These are phyloP conservation scores for Microtus pennsylvanicus DNA, from an alignment of 2,113 vertebrate species.

Conservation along the genomic window DNA sequence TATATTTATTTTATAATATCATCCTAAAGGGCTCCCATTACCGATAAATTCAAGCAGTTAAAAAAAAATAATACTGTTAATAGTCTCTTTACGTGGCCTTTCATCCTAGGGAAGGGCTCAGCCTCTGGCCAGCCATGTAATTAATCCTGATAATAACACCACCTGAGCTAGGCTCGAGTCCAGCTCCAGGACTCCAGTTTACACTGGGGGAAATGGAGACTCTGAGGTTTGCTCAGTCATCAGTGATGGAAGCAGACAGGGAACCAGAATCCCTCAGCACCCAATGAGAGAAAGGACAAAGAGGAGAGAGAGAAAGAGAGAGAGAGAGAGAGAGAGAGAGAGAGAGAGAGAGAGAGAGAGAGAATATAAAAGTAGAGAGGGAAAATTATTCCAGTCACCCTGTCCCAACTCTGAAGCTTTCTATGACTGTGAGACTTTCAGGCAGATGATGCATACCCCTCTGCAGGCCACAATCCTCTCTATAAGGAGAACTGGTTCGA, in stretches of 20 bases:
- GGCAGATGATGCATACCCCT: not conserved
- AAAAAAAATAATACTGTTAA: slow-evolving; percentile 35
- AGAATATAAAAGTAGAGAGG: not conserved
- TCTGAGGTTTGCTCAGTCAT: not conserved
- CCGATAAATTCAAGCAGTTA: slow-evolving; percentile 37
- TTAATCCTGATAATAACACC: not conserved
- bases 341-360: no score
- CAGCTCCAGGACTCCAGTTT: not conserved
- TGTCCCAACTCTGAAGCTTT: not conserved
- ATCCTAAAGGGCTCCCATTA: slow-evolving; percentile 35
- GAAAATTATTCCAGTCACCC: not conserved
- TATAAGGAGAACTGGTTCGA: not conserved
- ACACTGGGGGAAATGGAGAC: not conserved
- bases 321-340: no score
- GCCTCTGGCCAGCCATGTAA: not conserved
- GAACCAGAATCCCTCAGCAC: not conserved
- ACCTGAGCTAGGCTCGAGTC: not conserved
- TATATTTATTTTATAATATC: slow-evolving; percentile 10
- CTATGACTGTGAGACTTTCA: not conserved
- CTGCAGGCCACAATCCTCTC: not conserved
- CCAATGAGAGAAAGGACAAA: not conserved
- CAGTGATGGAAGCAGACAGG: not conserved
- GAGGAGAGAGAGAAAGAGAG: no score
- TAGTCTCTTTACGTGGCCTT: not conserved
- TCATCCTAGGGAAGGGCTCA: not conserved